Evolutionary conservation across 2,113 vertebrate genomes (phyloP).

Genomic region (Archocentrus centrarchus): DNA sequence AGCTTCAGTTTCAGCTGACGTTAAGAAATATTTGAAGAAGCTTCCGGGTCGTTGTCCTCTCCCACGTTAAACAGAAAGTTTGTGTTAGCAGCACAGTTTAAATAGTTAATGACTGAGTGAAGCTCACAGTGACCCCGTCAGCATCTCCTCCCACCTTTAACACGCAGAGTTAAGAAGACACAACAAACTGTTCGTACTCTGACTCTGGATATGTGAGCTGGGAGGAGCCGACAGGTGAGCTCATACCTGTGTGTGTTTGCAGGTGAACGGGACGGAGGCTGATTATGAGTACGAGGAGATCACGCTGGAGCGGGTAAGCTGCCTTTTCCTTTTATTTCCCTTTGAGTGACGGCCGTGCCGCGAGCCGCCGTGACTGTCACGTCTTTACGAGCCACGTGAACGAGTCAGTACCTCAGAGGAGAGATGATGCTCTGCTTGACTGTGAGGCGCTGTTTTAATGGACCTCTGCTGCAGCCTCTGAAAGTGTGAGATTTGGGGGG

Average conservation of each 20-base stretch:
- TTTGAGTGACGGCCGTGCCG: background rate
- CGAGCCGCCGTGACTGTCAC: fast-evolving
- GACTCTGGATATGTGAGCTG: background rate
- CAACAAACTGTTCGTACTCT: too few species aligned
- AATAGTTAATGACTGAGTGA: too few species aligned
- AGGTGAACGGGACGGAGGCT: conserved; percentile 97
- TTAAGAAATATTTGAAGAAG: too few species aligned
- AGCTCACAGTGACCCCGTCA: too few species aligned
- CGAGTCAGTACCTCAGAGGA: background rate
- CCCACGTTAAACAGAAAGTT: too few species aligned
- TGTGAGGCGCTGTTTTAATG: background rate
- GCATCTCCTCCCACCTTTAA: too few species aligned
- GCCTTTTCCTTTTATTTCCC: fast-evolving
- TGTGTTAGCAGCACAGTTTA: too few species aligned
- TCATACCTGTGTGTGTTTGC: conserved; percentile 4
- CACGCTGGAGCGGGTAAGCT: conserved; percentile 93
- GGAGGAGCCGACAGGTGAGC: background rate
- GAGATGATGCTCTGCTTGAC: background rate
- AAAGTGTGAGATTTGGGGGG: background rate
- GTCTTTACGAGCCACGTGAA: background rate
- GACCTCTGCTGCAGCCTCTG: background rate
- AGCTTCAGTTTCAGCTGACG: too few species aligned
- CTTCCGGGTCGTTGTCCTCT: too few species aligned
- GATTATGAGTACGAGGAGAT: conserved; percentile 99
- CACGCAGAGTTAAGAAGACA: too few species aligned